Evolutionary conservation across 2,797 vertebrate species (phyloP).

Genomic region (Micropoecilia bifurca): DNA sequence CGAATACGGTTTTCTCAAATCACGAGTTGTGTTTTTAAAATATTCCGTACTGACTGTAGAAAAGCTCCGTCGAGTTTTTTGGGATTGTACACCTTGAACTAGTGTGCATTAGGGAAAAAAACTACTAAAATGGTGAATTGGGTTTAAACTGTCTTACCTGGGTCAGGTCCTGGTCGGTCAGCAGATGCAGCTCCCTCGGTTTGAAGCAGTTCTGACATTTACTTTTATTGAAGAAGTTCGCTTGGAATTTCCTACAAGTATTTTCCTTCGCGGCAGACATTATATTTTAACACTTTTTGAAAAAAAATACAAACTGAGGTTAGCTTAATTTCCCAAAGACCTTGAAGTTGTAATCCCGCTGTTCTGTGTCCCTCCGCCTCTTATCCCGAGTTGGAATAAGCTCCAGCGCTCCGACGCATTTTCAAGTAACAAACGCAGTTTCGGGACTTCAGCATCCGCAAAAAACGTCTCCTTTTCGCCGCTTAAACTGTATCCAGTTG

Average conservation of each 20-base stretch:
- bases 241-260: slow-evolving; percentile 96
- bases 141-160: slow-evolving; percentile 82
- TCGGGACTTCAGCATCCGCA: neutral
- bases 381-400: slow-evolving; percentile 56
- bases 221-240: slow-evolving; percentile 99
- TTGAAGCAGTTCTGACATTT: slow-evolving; percentile 99
- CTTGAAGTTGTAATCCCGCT: slow-evolving; percentile 32
- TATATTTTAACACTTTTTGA: slow-evolving; percentile 33
- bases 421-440: slow-evolving; percentile 24
- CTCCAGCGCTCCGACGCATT: slow-evolving; percentile 62
- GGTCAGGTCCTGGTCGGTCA: slow-evolving; percentile 95
- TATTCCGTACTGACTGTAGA: neutral
- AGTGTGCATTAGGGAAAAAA: neutral
- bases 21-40: neutral
- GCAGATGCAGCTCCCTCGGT: slow-evolving; percentile 92
- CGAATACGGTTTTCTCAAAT: neutral
- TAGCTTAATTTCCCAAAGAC: neutral
- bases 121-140: no score
- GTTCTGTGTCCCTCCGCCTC: slow-evolving; percentile 22
- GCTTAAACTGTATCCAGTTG: slow-evolving; percentile 42
- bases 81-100: neutral
- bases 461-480: slow-evolving; percentile 12
- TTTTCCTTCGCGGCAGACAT: slow-evolving; percentile 95
- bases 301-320: neutral
- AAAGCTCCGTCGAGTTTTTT: neutral